These are phyloP conservation scores for Fopius arisanus DNA, from an alignment of 1,140 invertebrate species.

Conservation along the genomic window DNA sequence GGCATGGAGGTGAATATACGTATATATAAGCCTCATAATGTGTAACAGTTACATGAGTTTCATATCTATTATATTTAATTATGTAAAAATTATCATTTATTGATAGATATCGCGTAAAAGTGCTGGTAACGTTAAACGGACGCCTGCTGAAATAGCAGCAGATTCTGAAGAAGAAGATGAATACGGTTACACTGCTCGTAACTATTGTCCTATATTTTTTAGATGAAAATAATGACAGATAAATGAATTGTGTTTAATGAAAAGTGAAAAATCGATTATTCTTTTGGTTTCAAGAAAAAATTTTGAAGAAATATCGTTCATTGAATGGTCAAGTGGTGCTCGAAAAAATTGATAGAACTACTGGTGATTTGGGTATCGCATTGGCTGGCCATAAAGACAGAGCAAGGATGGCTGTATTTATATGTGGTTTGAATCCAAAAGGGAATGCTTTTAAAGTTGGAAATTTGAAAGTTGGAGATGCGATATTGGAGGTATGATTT, in stretches of 20 bases:
- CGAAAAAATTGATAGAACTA: slow-evolving; percentile 74
- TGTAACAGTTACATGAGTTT: not conserved
- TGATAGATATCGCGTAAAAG: slow-evolving; percentile 85
- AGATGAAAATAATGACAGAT: no score
- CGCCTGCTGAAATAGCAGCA: slow-evolving; percentile 77
- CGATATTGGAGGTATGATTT: slow-evolving; percentile 86
- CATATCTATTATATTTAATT: no score
- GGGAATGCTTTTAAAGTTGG: slow-evolving; percentile 81
- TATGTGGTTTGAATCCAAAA: slow-evolving; percentile 92
- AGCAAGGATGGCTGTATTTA: slow-evolving; percentile 94
- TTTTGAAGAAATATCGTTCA: slow-evolving; percentile 88
- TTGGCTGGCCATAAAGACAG: slow-evolving; percentile 94
- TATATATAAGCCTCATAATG: not conserved
- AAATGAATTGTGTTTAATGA: no score
- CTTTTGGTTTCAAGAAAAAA: slow-evolving; percentile 75
- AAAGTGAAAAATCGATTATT: no score
- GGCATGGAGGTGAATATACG: slow-evolving; percentile 74
- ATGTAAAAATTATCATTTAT: no score
- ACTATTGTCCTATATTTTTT: slow-evolving; percentile 60
- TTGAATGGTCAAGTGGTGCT: slow-evolving; percentile 75
- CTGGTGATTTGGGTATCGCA: slow-evolving; percentile 84
- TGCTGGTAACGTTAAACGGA: slow-evolving; percentile 82
- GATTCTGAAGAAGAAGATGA: slow-evolving; percentile 88
- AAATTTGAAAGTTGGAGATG: slow-evolving; percentile 89
- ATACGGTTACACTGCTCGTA: slow-evolving; percentile 91